Conservation (phyloP, 2,888 invertebrate species). For the Lasiommata megera region DNA sequence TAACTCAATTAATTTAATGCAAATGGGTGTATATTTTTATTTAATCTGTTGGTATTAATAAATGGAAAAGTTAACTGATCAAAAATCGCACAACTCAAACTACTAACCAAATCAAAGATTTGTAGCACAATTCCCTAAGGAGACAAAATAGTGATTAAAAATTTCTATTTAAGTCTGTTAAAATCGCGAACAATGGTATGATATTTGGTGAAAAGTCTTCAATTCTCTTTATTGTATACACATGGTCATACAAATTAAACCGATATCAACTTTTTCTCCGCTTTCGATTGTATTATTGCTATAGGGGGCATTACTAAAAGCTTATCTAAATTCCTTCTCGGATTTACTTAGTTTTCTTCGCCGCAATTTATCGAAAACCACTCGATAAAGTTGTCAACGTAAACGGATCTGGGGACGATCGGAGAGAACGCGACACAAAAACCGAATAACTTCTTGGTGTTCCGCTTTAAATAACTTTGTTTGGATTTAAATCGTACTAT, state of each 20-base stretch:
- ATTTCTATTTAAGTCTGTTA: too few species aligned
- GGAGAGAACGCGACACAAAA: slow-evolving; percentile 56
- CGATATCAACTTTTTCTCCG: slow-evolving; percentile 32
- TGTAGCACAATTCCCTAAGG: too few species aligned
- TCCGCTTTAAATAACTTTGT: slow-evolving; percentile 1
- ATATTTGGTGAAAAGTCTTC: too few species aligned
- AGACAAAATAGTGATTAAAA: too few species aligned
- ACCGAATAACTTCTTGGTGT: slow-evolving; percentile 57
- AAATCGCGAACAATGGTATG: too few species aligned
- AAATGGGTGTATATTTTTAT: too few species aligned
- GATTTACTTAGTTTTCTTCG: slow-evolving; percentile 81
- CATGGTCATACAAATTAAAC: background rate
- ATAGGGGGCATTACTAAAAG: slow-evolving; percentile 76
- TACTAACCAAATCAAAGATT: too few species aligned
- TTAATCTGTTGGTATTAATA: too few species aligned
- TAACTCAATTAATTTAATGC: too few species aligned
- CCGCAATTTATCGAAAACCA: slow-evolving; percentile 81
- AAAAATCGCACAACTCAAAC: too few species aligned
- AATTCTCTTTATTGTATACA: background rate
- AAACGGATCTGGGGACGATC: slow-evolving; percentile 71
- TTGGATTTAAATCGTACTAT: background rate
- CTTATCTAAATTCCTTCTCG: slow-evolving; percentile 80
- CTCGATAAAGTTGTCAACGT: slow-evolving; percentile 80
- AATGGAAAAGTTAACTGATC: too few species aligned
- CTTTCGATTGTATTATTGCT: slow-evolving; percentile 75